phyloP scores from a whole-genome alignment of 1,140 invertebrate genomes.

The Drosophila ironensis region DNA sequence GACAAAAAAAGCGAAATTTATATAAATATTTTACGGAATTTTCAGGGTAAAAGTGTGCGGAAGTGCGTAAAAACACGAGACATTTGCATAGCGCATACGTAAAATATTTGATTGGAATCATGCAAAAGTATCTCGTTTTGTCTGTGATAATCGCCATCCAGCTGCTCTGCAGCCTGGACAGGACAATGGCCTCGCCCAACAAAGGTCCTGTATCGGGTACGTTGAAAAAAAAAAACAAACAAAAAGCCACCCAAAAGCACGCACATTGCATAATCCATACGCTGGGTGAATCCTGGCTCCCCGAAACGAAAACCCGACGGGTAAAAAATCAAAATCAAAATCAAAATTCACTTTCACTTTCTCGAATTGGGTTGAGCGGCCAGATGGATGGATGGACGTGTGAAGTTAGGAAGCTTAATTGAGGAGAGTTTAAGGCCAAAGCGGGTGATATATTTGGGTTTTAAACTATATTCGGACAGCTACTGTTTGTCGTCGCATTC shows the following conservation, averaged over 20 bases:
- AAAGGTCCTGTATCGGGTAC: constrained; percentile 65
- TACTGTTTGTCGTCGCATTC: constrained; percentile 34
- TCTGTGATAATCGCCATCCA: constrained; percentile 77
- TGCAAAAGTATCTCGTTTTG: constrained; percentile 75
- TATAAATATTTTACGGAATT: constrained; percentile 37
- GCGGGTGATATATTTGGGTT: constrained; percentile 14
- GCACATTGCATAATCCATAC: constrained; percentile 28
- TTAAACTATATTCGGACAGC: constrained; percentile 45
- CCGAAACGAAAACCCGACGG: not conserved
- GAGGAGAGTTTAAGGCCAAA: constrained; percentile 32
- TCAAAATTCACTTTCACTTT: constrained; percentile 66
- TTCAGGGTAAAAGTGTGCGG: constrained; percentile 53
- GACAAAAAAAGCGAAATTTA: constrained; percentile 55
- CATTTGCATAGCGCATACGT: constrained; percentile 15
- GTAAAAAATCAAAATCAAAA: not conserved
- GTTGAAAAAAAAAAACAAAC: constrained; percentile 8
- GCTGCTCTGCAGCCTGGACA: constrained; percentile 59
- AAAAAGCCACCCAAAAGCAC: not conserved
- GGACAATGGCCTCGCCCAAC: constrained; percentile 51
- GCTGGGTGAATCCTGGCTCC: constrained; percentile 10
- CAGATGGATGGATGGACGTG: constrained; percentile 1
- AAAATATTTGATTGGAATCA: constrained; percentile 31
- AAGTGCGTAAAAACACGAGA: constrained; percentile 41
- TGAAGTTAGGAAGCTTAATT: constrained; percentile 39
- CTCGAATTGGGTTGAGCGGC: constrained; percentile 25